Evolutionary conservation across 2,797 vertebrate species (phyloP).

Genomic region (Muscicapa comitata): DNA sequence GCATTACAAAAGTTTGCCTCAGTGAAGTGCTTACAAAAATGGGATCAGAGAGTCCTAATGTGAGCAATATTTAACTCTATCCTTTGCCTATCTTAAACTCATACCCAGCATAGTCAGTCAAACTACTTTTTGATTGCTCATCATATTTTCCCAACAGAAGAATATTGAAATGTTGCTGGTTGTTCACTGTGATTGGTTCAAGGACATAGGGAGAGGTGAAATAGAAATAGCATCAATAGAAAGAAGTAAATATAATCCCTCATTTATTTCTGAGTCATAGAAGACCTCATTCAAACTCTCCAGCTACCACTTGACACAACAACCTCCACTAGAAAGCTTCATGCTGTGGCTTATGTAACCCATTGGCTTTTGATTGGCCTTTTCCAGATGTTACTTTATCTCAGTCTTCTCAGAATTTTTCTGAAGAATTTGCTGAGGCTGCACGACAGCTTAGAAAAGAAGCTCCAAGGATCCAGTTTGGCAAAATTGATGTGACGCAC

Average conservation of each 20-base stretch:
- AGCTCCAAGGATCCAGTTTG: slow-evolving; percentile 81
- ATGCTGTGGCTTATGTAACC: neutral
- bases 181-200: neutral
- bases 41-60: neutral
- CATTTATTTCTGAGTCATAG: neutral
- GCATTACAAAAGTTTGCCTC: neutral
- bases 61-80: neutral
- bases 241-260: neutral
- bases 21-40: neutral
- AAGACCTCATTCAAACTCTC: neutral
- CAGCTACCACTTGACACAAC: neutral
- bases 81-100: neutral
- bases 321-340: neutral
- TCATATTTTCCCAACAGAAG: neutral
- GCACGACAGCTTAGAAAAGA: slow-evolving; percentile 77
- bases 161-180: neutral
- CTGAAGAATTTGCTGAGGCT: slow-evolving; percentile 80
- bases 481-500: slow-evolving; percentile 79
- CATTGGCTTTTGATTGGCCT: neutral
- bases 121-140: neutral
- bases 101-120: neutral
- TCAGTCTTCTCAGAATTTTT: slow-evolving; percentile 75
- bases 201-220: neutral
- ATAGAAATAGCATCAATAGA: neutral
- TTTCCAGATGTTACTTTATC: slow-evolving; percentile 76